Evolutionary conservation across 2,888 invertebrate genomes (phyloP).

Genomic region (Digitonthophagus gazella): DNA sequence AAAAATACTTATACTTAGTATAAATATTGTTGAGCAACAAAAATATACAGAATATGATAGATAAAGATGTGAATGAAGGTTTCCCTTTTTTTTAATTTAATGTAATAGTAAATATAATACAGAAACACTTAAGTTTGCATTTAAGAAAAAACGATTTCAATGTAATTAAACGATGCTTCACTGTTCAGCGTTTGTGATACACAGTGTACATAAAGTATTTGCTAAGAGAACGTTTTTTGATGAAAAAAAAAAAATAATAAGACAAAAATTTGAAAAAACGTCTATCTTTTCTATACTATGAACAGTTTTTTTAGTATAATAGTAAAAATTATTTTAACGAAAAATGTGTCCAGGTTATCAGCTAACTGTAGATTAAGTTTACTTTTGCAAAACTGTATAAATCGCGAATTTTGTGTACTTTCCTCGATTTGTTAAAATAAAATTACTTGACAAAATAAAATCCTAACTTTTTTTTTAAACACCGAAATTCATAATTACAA

Average conservation of each 20-base stretch:
- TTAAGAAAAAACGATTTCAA: too few relatives aligned
- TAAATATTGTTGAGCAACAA: slow-evolving; percentile 16
- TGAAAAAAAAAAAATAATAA: not conserved
- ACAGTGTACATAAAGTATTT: slow-evolving; percentile 4
- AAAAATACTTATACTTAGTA: slow-evolving; percentile 8
- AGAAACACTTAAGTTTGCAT: not conserved
- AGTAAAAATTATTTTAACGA: not conserved
- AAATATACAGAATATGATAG: slow-evolving; percentile 8
- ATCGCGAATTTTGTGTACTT: slow-evolving; percentile 12
- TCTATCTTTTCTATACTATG: slow-evolving; percentile 13
- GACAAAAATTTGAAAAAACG: slow-evolving; percentile 6
- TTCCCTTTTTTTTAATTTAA: not conserved
- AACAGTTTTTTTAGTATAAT: slow-evolving; percentile 3
- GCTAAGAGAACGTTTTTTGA: not conserved
- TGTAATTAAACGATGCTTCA: not conserved
- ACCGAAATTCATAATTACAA: not conserved
- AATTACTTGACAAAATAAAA: not conserved
- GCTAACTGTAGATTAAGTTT: not conserved
- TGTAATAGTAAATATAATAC: not conserved
- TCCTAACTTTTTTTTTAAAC: not conserved
- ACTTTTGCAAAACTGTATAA: slow-evolving; percentile 15
- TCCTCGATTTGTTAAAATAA: slow-evolving; percentile 16
- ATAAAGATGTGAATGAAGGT: slow-evolving; percentile 1
- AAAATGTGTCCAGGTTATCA: slow-evolving; percentile 1
- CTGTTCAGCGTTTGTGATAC: slow-evolving; percentile 13